Base-by-base conservation (phyloP, 1,140 invertebrate species). In the Eubasilissa regina region DNA sequence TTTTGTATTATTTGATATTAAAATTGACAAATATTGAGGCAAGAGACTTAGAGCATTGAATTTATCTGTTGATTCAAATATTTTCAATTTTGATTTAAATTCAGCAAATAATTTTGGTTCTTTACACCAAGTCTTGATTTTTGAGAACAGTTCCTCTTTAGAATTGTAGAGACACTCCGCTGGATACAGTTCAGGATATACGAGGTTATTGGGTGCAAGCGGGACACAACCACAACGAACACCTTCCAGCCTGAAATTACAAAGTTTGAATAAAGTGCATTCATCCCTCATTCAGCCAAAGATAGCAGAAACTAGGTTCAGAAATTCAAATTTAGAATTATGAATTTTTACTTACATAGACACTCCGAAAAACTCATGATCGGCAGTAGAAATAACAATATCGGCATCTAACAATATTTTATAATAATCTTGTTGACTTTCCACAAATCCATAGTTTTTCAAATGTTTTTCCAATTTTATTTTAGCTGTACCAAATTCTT, bases 361-460 rank as follows among this genome's bases (percentile, higher is more conserved):
- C 25, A 95, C 93, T 56, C 94, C 94, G 86, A 93, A 95, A 85
- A 95, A 95, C 85, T 95, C 94, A 87, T 95, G 94, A 35, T 90
- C 87, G 1, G 94, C 93, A n/a, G 94, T 95, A 0, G 94, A 94
- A 12, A 95, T 88, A 25, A 91, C 92, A 77, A 94, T 89, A 87
- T 95, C 92, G 45, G 90, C 88, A 1, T 85, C 81, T 0, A 85
- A 72, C 64, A 95, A 84, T 12, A 93, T 85, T 58, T 89, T 83
- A 60, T 90, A 90, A 85, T 94, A 95, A 15, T 92, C 89, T 45
- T 89, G 86, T 79, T 92, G 91, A 1, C 84, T 86, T 35, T 87
- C 83, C 11, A 92, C 83, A 84, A 88, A 93, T 7, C 94, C 94
- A 90, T 91, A 94, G 83, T 91, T 86, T 10, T 88, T 76, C 8